A percentile compares a stretch with the other conserved stretches of the same genome.
These are phyloP conservation scores for Noctua janthina DNA, from an alignment of 2,888 invertebrate species.

Conservation along the genomic window DNA sequence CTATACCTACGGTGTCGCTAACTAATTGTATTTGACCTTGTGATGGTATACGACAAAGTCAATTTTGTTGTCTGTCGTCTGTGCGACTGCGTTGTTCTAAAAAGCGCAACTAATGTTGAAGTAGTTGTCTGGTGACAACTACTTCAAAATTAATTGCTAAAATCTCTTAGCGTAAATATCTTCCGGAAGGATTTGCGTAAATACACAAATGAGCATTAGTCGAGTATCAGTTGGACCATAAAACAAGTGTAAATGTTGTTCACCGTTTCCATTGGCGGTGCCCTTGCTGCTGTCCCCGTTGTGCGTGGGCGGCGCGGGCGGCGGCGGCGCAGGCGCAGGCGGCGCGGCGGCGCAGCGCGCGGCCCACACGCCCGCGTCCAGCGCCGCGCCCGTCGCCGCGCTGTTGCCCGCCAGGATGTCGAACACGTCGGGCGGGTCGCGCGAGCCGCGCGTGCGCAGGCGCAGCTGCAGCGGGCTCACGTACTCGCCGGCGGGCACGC, in stretches of 20 bases:
- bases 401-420: conserved; percentile 79
- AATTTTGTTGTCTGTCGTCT: not conserved
- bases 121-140: not conserved
- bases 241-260: not conserved
- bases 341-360: conserved; percentile 70
- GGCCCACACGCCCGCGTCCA: conserved; percentile 73
- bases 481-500: conserved; percentile 79
- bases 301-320: conserved; percentile 52
- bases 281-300: conserved; percentile 48
- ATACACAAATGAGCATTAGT: not conserved
- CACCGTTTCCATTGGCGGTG: conserved; percentile 65
- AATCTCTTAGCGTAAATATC: not conserved
- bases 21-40: not conserved
- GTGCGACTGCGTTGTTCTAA: not conserved
- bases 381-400: conserved; percentile 64
- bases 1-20: not conserved
- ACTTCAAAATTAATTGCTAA: not conserved
- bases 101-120: not conserved
- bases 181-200: not conserved
- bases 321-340: conserved; percentile 61
- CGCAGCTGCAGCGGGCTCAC: conserved; percentile 81
- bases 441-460: conserved; percentile 78
- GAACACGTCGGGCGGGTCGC: conserved; percentile 76
- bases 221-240: not conserved
- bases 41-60: not conserved